phyloP scores from a whole-genome alignment of 2,113 vertebrate genomes.

The human (Homo sapiens) region GRCh38 chr9:111015501-111016000 shows the following conservation, averaged over 20 bases:
- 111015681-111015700: not conserved
- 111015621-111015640: not conserved
- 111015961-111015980: not conserved
- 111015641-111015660: not conserved
- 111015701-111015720: not conserved
- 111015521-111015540: not conserved
- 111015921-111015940: not conserved
- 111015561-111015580: not conserved
- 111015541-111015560: not conserved
- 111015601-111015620: not conserved
- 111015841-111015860: not conserved
- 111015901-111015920: not conserved
- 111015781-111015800: not conserved
- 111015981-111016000: not conserved
- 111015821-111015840: not conserved
- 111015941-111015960: not conserved
- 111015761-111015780: not conserved
- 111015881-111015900: not conserved
- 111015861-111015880: not conserved
- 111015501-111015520: not conserved
- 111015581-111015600: not conserved
- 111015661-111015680: not conserved
- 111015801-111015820: not conserved
- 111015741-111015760: not conserved
- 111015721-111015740: not conserved